These are phyloP conservation scores for Plagiodera versicolora DNA, from an alignment of 2,888 invertebrate species.

Conservation along the genomic window DNA sequence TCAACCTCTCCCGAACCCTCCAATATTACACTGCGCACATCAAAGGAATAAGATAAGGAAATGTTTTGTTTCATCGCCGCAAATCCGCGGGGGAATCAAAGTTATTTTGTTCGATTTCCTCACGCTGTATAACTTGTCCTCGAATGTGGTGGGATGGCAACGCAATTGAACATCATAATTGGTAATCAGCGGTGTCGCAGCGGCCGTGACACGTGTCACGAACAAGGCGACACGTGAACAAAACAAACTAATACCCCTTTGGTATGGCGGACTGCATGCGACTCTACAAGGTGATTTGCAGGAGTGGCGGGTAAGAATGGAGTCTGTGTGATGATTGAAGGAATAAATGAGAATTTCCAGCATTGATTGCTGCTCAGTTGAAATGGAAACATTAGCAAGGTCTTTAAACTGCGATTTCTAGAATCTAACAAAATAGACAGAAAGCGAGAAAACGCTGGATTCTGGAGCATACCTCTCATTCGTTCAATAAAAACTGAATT, in stretches of 20 bases:
- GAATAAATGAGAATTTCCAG: no score
- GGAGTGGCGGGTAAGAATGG: neutral
- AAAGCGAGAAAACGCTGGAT: no score
- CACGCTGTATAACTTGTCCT: conserved; percentile 35
- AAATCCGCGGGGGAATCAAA: conserved; percentile 31
- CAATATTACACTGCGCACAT: neutral
- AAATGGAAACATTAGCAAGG: no score
- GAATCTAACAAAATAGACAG: no score
- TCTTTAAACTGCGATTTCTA: no score
- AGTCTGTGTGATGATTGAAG: no score
- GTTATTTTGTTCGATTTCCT: conserved; percentile 41
- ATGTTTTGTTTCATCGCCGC: conserved; percentile 28
- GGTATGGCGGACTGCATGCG: neutral
- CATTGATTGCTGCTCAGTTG: no score
- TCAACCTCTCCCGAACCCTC: neutral
- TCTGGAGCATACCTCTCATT: no score
- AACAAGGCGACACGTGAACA: conserved; percentile 47
- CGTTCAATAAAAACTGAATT: no score
- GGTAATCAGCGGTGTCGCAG: conserved; percentile 48
- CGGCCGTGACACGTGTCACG: conserved; percentile 50
- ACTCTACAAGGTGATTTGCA: neutral
- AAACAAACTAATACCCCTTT: conserved; percentile 37
- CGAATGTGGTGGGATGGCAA: conserved; percentile 34
- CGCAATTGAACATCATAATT: conserved; percentile 52
- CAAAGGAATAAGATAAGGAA: conserved; percentile 16